phyloP scores from a whole-genome alignment of 2,888 invertebrate genomes.

The Leptopilina drosophilae region DNA sequence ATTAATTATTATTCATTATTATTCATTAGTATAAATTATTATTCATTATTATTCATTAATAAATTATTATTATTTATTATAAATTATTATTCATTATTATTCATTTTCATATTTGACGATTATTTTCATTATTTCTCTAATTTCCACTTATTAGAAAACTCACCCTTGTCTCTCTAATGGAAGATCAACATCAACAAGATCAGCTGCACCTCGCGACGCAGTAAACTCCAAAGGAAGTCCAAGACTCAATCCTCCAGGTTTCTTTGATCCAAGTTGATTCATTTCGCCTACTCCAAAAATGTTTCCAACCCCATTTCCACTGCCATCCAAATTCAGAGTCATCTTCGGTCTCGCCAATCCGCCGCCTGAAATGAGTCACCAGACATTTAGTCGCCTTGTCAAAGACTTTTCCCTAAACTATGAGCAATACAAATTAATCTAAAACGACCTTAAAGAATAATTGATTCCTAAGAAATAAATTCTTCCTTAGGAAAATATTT shows the following conservation, averaged over 20 bases:
- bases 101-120: too few species aligned
- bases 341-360: slow-evolving; percentile 82
- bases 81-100: too few species aligned
- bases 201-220: slow-evolving; percentile 81
- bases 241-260: slow-evolving; percentile 76
- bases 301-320: slow-evolving; percentile 68
- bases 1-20: too few species aligned
- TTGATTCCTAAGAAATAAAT: too few species aligned
- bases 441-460: too few species aligned
- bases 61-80: too few species aligned
- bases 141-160: slow-evolving; percentile 36
- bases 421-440: slow-evolving; percentile 46
- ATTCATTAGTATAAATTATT: too few species aligned
- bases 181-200: slow-evolving; percentile 87
- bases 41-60: too few species aligned
- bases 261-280: slow-evolving; percentile 68
- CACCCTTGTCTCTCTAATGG: slow-evolving; percentile 94
- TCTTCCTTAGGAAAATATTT: too few species aligned
- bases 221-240: slow-evolving; percentile 78
- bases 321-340: slow-evolving; percentile 82
- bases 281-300: slow-evolving; percentile 69
- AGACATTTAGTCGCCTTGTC: slow-evolving; percentile 67
- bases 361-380: slow-evolving; percentile 74
- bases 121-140: neutral
- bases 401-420: slow-evolving; percentile 46